phyloP scores from a whole-genome alignment of 2,888 invertebrate species.

The Erebia palarica region DNA sequence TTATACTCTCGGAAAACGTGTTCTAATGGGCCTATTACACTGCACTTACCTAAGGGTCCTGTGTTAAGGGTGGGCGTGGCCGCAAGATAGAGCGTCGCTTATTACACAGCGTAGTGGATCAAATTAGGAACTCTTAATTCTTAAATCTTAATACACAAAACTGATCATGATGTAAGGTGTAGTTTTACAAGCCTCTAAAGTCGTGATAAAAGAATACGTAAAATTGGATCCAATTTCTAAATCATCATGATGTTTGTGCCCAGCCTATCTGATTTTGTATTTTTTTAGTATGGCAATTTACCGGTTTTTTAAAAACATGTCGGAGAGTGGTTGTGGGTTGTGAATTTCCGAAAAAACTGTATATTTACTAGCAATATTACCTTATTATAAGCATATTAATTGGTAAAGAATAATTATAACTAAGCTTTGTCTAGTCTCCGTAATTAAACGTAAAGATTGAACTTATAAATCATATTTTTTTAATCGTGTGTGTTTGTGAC shows the following conservation, averaged over 20 bases:
- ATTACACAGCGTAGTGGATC: no score
- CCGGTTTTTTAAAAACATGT: conserved; percentile 64
- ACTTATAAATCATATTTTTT: conserved; percentile 40
- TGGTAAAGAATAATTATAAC: conserved; percentile 16
- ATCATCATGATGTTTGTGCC: background rate
- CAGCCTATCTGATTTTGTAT: background rate
- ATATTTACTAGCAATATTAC: conserved; percentile 45
- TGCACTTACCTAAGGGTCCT: no score
- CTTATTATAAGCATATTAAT: conserved; percentile 23
- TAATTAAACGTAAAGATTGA: conserved; percentile 4
- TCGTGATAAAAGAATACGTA: no score
- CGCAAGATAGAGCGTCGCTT: no score
- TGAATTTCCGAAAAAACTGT: conserved; percentile 53
- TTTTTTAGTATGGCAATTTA: conserved; percentile 44
- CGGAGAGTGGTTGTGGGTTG: conserved; percentile 66
- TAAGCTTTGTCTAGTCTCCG: conserved; percentile 12
- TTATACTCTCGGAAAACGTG: no score
- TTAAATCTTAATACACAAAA: no score
- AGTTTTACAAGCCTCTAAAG: no score
- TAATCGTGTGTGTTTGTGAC: conserved; percentile 59
- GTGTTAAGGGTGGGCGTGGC: no score
- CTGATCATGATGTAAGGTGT: no score
- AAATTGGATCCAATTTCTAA: background rate
- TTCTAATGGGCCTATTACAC: no score
- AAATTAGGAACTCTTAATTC: no score